Percentiles rank a stretch among this genome's conserved stretches.
Evolutionary conservation across 2,113 vertebrate genomes (phyloP).

Genomic region (Protobothrops mucrosquamatus): DNA sequence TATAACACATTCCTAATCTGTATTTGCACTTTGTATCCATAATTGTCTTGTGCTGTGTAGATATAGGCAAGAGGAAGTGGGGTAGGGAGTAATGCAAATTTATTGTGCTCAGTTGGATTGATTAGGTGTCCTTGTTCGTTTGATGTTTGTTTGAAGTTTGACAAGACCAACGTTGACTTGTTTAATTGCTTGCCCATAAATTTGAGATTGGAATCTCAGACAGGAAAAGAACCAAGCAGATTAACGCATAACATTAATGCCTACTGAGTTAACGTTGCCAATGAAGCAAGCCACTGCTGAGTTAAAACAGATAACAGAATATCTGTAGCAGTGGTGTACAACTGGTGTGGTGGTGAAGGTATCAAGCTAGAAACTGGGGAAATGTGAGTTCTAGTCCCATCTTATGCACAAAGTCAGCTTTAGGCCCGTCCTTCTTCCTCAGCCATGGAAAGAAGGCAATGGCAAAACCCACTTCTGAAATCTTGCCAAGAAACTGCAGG

Average conservation of each 20-base stretch:
- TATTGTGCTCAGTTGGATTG: not conserved
- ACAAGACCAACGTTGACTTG: not conserved
- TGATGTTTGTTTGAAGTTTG: not conserved
- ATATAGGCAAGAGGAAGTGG: not conserved
- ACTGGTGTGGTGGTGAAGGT: not conserved
- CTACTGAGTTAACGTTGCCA: not conserved
- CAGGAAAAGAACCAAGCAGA: not conserved
- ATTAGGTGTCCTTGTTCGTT: not conserved
- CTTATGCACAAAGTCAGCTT: not conserved
- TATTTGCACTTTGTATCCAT: not conserved
- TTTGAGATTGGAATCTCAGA: constrained; percentile 3
- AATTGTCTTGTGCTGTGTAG: not conserved
- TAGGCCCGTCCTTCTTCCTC: not conserved
- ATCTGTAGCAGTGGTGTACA: not conserved
- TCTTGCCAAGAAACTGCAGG: not conserved
- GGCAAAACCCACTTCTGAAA: not conserved
- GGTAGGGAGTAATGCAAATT: not conserved
- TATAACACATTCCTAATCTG: not conserved
- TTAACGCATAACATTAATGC: not conserved
- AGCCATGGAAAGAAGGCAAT: not conserved
- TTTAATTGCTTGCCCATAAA: not conserved
- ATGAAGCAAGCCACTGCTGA: not conserved
- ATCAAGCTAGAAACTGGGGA: not conserved
- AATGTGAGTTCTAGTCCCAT: not conserved
- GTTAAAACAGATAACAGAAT: not conserved